Evolutionary conservation across 2,797 vertebrate species (phyloP), one percentile per base, ranked within the genome.

Genomic region (Halcyon leucocephala): DNA sequence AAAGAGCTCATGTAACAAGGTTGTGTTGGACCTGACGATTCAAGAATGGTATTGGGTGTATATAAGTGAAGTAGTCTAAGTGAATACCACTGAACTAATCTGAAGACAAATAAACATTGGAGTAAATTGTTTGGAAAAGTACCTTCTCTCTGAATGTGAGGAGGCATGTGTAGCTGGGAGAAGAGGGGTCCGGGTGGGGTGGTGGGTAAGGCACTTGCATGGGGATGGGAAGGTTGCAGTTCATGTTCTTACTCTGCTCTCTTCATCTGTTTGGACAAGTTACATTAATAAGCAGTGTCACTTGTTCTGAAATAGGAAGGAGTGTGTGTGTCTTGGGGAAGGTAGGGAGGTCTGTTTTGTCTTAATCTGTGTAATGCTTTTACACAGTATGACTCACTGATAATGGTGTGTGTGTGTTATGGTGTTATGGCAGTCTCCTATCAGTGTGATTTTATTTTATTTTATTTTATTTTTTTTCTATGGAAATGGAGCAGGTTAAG

Each of bases 211-310:
- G 33, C 24, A 28, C 20, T 67, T 61, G 5, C 0, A 2, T 1
- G 33, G 58, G 12, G 24, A 6, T 64, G 18, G 25, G 9, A 70
- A 83, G 3, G 14, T 54, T 1, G 0, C 0, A 1, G 8, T 81
- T 83, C 55, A 29, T 37, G 21, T 66, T 77, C 41, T 48, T 76
- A 7, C 62, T 81, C 39, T 61, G 19, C 42, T 80, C 16, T 82
- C 33, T 77, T 64, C 6, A 17, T 51, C 58, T 37, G 0, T 64
- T 62, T 78, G 33, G 69, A 51, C n/a, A 88, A 90, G 33, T 57
- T 3, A 12, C 3, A 6, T 73, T 19, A 83, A 15, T 71, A 57
- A 71, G 10, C 2, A 14, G 8, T 22, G 9, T 57, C 37, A 33
- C 35, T 58, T 71, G 20, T 72, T 86, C 67, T 86, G 79, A 33